Evolutionary conservation across 1,140 invertebrate species (phyloP).

Genomic region (Cecropterus lyciades): DNA sequence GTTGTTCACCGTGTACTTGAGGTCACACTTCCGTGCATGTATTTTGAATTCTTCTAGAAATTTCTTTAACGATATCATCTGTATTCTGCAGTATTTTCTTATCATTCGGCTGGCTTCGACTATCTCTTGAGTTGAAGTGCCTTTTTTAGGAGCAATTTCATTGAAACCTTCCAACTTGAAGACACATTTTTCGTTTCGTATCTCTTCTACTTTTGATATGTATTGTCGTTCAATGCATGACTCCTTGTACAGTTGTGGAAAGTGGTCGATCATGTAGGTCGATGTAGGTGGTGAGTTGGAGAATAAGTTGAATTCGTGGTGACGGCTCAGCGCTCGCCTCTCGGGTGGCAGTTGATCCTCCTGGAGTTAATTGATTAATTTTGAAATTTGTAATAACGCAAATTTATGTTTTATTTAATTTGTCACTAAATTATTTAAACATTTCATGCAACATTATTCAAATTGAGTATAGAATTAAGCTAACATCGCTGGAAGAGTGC

Average conservation of each 20-base stretch:
- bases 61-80: constrained; percentile 40
- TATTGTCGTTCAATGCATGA: constrained; percentile 14
- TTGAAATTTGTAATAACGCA: no score
- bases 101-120: constrained; percentile 49
- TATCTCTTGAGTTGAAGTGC: constrained; percentile 40
- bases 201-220: constrained; percentile 31
- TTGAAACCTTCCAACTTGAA: constrained; percentile 47
- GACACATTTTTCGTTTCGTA: constrained; percentile 39
- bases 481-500: no score
- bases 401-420: no score
- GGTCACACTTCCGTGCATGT: constrained; percentile 42
- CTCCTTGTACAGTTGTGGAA: constrained; percentile 47
- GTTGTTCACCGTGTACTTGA: constrained; percentile 42
- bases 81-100: constrained; percentile 44
- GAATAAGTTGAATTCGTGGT: constrained; percentile 46
- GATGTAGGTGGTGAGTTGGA: constrained; percentile 42
- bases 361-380: constrained; percentile 37
- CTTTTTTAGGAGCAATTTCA: constrained; percentile 34
- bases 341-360: constrained; percentile 42
- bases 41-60: constrained; percentile 50
- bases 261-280: constrained; percentile 36
- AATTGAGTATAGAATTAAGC: no score
- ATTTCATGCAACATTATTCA: no score
- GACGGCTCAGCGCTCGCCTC: constrained; percentile 42
- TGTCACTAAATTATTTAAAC: no score